phyloP scores from a whole-genome alignment of 2,113 vertebrate genomes.

The Bujurquina vittata region DNA sequence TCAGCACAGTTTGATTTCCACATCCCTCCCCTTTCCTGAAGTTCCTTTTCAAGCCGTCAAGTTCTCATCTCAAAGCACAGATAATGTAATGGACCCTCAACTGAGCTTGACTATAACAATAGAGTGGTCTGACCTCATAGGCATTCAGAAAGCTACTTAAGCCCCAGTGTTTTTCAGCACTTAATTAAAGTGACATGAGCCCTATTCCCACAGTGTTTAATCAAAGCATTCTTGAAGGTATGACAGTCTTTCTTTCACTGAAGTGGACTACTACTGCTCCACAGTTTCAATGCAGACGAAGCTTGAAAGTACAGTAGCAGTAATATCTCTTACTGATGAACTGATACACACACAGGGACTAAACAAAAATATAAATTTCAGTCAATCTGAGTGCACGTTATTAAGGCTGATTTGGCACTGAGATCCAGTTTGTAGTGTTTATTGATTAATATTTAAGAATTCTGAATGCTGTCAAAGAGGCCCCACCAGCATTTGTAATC shows the following conservation, averaged over 20 bases:
- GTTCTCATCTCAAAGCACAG: constrained; percentile 49
- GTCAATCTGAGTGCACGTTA: neutral
- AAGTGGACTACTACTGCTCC: neutral
- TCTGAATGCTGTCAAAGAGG: constrained; percentile 39
- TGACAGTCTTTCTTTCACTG: constrained; percentile 22
- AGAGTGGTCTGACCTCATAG: constrained; percentile 52
- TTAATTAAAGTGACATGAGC: constrained; percentile 57
- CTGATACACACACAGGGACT: neutral
- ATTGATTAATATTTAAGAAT: constrained; percentile 61
- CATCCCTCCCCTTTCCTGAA: neutral
- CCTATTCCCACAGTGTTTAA: constrained; percentile 30
- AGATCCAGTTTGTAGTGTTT: constrained; percentile 2
- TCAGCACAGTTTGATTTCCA: neutral
- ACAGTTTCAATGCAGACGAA: neutral
- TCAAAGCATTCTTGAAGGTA: constrained; percentile 57
- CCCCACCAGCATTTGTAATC: constrained; percentile 66
- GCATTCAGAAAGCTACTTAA: constrained; percentile 43
- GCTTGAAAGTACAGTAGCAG: neutral
- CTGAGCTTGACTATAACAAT: constrained; percentile 27
- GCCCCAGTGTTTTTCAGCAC: constrained; percentile 50
- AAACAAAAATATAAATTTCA: neutral
- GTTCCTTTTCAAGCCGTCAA: constrained; percentile 19
- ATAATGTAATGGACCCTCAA: constrained; percentile 54
- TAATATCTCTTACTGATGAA: neutral
- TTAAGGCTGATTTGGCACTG: neutral